These are phyloP conservation scores for Ceyx erithaca DNA, from an alignment of 2,797 vertebrate species.

Conservation along the genomic window DNA sequence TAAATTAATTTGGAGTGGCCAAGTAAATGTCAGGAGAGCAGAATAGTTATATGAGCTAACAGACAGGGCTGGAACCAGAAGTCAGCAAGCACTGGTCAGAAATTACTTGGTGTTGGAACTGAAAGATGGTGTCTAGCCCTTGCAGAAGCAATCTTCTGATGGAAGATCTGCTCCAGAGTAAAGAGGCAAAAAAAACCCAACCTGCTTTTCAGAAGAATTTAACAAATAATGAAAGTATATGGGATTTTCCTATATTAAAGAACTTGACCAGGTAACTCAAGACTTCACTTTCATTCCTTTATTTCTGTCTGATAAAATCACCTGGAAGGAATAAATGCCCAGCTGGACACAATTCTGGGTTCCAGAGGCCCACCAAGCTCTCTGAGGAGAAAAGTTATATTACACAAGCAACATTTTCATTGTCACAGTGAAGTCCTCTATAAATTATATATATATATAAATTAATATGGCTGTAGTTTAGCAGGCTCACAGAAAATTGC, in stretches of 20 bases:
- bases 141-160: neutral
- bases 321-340: neutral
- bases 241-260: neutral
- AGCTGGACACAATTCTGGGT: neutral
- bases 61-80: neutral
- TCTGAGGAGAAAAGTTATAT: neutral
- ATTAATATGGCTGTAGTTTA: neutral
- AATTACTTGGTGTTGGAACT: neutral
- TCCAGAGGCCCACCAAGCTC: neutral
- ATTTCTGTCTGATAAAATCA: neutral
- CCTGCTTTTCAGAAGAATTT: neutral
- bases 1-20: neutral
- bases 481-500: neutral
- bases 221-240: neutral
- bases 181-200: neutral
- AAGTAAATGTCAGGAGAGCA: neutral
- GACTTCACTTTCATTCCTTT: neutral
- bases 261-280: neutral
- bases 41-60: neutral
- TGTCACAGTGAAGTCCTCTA: neutral
- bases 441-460: neutral
- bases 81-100: neutral
- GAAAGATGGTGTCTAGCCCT: neutral
- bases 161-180: neutral
- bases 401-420: neutral